phyloP scores from a whole-genome alignment of 2,113 vertebrate genomes.

The Anolis carolinensis region DNA sequence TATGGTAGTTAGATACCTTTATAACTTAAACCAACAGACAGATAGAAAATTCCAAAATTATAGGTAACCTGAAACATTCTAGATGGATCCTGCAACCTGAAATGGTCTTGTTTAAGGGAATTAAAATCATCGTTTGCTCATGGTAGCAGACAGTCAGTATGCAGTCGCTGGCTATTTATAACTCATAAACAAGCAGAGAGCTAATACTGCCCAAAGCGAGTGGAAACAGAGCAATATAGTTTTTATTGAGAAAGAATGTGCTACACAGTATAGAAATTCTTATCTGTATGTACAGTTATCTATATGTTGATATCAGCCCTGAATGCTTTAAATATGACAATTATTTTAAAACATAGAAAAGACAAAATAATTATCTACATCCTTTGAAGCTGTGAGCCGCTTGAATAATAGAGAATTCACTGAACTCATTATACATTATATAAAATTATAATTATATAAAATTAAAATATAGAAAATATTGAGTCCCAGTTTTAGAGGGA shows the following conservation, averaged over 20 bases:
- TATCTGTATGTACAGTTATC: neutral
- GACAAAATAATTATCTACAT: constrained; percentile 4
- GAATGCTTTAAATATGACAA: neutral
- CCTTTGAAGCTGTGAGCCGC: neutral
- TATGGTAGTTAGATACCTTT: neutral
- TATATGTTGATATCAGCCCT: constrained; percentile 13
- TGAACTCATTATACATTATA: neutral
- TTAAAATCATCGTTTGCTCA: constrained; percentile 26
- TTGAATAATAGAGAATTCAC: constrained; percentile 7
- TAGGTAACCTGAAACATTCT: constrained; percentile 3
- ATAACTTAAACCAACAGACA: neutral
- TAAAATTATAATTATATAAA: too few relatives aligned
- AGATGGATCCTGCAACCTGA: neutral
- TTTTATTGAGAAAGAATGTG: constrained; percentile 17
- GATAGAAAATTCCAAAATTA: neutral
- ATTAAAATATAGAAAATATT: too few relatives aligned
- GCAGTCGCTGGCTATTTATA: constrained; percentile 47
- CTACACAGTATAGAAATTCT: constrained; percentile 3
- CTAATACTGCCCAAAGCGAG: constrained; percentile 22
- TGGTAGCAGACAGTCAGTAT: constrained; percentile 25
- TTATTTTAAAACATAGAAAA: constrained; percentile 7
- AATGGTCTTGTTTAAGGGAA: constrained; percentile 25
- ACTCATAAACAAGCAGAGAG: constrained; percentile 34
- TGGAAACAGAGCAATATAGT: constrained; percentile 22
- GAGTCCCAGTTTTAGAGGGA: too few relatives aligned